These are phyloP conservation scores for Drosophila conformis DNA, from an alignment of 2,888 invertebrate genomes.

Conservation along the genomic window DNA sequence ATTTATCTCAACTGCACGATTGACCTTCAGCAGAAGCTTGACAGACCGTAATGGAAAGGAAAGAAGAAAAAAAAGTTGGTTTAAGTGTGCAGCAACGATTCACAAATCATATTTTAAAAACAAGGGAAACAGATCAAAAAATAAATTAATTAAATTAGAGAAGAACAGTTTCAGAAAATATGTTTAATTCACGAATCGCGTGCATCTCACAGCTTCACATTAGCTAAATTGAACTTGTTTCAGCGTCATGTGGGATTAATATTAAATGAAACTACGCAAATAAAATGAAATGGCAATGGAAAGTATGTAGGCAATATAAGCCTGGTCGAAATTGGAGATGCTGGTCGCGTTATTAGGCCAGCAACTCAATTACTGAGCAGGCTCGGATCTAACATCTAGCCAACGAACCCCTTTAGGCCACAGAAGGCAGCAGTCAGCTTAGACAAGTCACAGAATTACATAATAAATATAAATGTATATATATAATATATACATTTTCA, in stretches of 20 bases:
- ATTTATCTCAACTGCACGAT: constrained; percentile 23
- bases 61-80: constrained; percentile 3
- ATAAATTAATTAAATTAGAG: background rate
- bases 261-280: constrained; percentile 49
- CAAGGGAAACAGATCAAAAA: background rate
- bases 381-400: constrained; percentile 3
- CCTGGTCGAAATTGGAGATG: constrained; percentile 36
- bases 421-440: constrained; percentile 4
- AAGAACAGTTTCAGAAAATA: background rate
- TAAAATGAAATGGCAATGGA: constrained; percentile 37
- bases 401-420: constrained; percentile 1
- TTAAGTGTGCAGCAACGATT: background rate
- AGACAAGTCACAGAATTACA: background rate
- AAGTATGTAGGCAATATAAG: constrained; percentile 20
- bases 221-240: constrained; percentile 33
- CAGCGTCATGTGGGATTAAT: constrained; percentile 55
- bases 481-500: background rate
- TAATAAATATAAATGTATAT: background rate
- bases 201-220: background rate
- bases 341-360: constrained; percentile 52
- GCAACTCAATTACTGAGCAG: constrained; percentile 31
- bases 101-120: background rate
- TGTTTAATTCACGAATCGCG: background rate
- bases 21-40: constrained; percentile 8
- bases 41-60: constrained; percentile 1